Conservation (phyloP, 92 coral and sea anemone genomes). For the Porites lobata region DNA sequence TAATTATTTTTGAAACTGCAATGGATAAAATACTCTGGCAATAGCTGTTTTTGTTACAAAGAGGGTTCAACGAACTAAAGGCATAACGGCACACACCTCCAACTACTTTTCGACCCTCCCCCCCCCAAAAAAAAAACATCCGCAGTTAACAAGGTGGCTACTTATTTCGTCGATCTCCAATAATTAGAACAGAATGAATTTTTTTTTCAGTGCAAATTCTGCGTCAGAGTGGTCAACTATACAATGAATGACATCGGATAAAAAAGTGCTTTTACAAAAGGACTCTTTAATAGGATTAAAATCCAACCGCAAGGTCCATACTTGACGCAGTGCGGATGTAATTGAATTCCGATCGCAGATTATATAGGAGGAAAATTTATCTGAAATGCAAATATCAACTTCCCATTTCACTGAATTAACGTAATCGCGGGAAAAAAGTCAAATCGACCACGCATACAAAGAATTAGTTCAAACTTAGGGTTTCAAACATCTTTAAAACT, state of each 20-base stretch:
- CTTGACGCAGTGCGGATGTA: not conserved
- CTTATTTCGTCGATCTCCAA: not conserved
- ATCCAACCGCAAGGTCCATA: slow-evolving; percentile 20
- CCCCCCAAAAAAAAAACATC: not conserved
- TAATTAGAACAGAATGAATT: not conserved
- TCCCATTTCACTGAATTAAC: not conserved
- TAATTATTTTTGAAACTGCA: no score
- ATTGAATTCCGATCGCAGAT: slow-evolving; percentile 13
- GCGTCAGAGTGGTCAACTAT: not conserved
- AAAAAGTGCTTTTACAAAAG: slow-evolving; percentile 2
- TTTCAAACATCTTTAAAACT: no score
- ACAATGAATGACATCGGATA: not conserved
- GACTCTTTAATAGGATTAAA: not conserved
- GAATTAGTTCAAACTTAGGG: not conserved
- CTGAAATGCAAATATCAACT: not conserved
- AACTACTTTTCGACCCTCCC: not conserved
- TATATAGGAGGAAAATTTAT: not conserved
- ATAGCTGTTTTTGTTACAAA: not conserved
- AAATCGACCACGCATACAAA: not conserved
- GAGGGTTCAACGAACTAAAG: not conserved
- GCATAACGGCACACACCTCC: not conserved
- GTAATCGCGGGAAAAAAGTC: not conserved
- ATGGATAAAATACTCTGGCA: not conserved
- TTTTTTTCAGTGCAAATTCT: not conserved
- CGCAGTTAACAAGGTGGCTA: not conserved